Conservation (phyloP, 2,888 invertebrate genomes). For the Alsophila aescularia region DNA sequence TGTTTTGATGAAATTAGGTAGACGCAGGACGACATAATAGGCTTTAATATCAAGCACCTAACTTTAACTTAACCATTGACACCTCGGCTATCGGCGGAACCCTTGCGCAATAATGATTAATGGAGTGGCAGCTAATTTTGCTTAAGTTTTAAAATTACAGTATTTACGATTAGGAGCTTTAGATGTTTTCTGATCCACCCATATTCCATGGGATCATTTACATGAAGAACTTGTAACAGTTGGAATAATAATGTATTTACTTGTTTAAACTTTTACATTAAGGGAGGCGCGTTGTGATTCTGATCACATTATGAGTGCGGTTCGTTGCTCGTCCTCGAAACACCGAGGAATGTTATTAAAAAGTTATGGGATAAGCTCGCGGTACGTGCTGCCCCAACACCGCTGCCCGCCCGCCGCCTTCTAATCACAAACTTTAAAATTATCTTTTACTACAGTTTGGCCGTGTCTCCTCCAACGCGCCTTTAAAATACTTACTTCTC, state of each 20-base stretch:
- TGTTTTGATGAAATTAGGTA: too few species aligned
- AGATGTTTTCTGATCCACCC: background rate
- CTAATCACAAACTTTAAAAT: conserved; percentile 80
- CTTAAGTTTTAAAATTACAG: too few species aligned
- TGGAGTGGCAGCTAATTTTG: conserved; percentile 75
- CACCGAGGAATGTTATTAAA: conserved; percentile 80
- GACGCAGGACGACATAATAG: too few species aligned
- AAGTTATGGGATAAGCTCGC: conserved; percentile 78
- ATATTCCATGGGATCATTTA: background rate
- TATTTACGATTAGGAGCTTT: too few species aligned
- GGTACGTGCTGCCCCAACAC: conserved; percentile 60
- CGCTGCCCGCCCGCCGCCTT: conserved; percentile 45
- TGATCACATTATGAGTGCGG: conserved; percentile 71
- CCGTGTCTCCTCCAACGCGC: conserved; percentile 45
- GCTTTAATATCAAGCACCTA: too few species aligned
- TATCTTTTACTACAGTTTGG: conserved; percentile 58
- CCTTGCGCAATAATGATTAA: conserved; percentile 77
- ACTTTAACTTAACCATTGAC: too few species aligned
- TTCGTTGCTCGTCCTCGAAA: conserved; percentile 68
- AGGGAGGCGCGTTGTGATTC: conserved; percentile 63
- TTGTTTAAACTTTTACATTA: conserved; percentile 67
- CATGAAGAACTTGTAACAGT: background rate
- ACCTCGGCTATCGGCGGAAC: conserved; percentile 63
- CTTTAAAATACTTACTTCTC: conserved; percentile 29
- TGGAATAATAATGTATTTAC: conserved; percentile 45